phyloP scores from a whole-genome alignment of 2,797 vertebrate genomes.

The Sebastes nivosus region DNA sequence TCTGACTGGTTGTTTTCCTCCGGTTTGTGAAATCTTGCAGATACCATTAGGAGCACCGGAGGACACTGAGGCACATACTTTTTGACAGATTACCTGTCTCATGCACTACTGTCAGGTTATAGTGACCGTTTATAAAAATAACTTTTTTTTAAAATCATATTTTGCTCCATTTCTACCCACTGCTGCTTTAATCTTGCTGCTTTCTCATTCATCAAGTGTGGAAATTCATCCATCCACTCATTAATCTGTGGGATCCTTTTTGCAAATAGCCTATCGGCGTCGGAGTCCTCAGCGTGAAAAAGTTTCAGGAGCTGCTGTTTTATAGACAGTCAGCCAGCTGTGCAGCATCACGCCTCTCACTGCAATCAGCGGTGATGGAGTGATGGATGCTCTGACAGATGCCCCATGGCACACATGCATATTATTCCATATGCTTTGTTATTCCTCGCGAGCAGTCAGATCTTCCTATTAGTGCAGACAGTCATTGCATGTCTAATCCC shows the following conservation, averaged over 20 bases:
- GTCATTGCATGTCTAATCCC: constrained; percentile 62
- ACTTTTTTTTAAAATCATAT: too few species aligned
- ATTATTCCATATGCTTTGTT: constrained; percentile 79
- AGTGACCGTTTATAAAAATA: too few species aligned
- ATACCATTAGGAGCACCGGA: too few species aligned
- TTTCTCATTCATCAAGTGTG: constrained; percentile 58
- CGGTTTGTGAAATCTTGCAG: too few species aligned
- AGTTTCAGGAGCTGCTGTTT: constrained; percentile 56
- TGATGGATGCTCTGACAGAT: constrained; percentile 74
- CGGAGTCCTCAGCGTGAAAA: constrained; percentile 60
- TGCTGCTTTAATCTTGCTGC: background rate
- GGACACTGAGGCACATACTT: too few species aligned
- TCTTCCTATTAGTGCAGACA: constrained; percentile 64
- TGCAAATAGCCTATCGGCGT: constrained; percentile 48
- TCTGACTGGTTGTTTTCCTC: too few species aligned
- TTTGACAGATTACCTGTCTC: too few species aligned
- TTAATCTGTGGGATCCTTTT: constrained; percentile 65
- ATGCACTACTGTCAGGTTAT: too few species aligned
- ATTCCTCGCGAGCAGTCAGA: constrained; percentile 73
- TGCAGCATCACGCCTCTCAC: constrained; percentile 76
- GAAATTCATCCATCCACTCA: constrained; percentile 61
- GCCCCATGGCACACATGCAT: constrained; percentile 68
- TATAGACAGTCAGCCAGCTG: constrained; percentile 77
- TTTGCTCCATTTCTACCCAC: too few species aligned
- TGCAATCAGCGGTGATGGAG: constrained; percentile 81